These are phyloP conservation scores for Arge pagana DNA, from an alignment of 2,888 invertebrate genomes.

Conservation along the genomic window DNA sequence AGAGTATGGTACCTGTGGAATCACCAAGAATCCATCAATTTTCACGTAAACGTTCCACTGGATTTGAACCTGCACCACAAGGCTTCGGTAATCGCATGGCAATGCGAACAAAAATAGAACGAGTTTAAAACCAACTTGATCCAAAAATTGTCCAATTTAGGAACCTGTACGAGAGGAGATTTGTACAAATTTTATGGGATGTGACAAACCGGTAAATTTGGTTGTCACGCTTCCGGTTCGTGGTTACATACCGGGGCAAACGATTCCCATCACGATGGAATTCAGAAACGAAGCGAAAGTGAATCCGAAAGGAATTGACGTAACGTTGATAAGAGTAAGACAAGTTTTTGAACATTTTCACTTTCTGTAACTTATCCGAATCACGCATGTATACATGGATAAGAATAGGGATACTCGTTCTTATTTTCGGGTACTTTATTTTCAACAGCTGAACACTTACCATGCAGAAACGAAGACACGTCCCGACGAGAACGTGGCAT, in stretches of 20 bases:
- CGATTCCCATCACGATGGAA: not conserved
- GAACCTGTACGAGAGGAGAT: not conserved
- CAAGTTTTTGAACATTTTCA: too few relatives aligned
- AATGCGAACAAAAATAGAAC: too few relatives aligned
- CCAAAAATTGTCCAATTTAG: not conserved
- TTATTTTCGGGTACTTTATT: too few relatives aligned
- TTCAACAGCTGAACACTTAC: not conserved
- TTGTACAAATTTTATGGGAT: slow-evolving; percentile 1
- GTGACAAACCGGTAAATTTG: not conserved
- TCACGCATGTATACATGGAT: not conserved
- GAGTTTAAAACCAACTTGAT: not conserved
- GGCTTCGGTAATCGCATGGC: slow-evolving; percentile 3
- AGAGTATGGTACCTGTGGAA: slow-evolving; percentile 10
- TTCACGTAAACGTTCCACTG: not conserved
- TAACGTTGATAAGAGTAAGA: not conserved
- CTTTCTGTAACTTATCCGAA: too few relatives aligned
- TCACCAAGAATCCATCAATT: not conserved
- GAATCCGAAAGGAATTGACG: not conserved
- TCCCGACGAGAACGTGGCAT: not conserved
- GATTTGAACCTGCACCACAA: not conserved
- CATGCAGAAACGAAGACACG: not conserved
- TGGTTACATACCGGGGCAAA: slow-evolving; percentile 6
- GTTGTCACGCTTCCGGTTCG: slow-evolving; percentile 1
- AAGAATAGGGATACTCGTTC: not conserved
- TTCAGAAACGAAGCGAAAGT: slow-evolving; percentile 1